These are phyloP conservation scores for Prionace glauca DNA, from an alignment of 2,797 vertebrate genomes.

Conservation along the genomic window DNA sequence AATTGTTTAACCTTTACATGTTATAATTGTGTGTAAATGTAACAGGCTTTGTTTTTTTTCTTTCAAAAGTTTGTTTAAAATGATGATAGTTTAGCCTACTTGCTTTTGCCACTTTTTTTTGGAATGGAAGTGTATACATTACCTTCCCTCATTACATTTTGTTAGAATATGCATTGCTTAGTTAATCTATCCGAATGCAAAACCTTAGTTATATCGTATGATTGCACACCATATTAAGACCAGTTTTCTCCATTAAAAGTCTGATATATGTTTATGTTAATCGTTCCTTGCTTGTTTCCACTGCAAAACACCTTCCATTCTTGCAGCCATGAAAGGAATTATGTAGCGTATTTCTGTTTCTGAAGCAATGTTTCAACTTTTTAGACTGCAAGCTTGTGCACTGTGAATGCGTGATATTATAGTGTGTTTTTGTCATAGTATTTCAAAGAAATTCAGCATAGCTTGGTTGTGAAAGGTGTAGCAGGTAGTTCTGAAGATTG, in stretches of 20 bases:
- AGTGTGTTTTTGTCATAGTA: constrained; percentile 89
- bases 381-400: constrained; percentile 95
- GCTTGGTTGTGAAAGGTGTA: constrained; percentile 87
- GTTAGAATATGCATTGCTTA: constrained; percentile 40
- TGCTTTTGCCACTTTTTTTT: constrained; percentile 64
- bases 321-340: constrained; percentile 1
- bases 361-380: constrained; percentile 51
- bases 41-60: constrained; percentile 60
- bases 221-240: constrained; percentile 27
- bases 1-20: constrained; percentile 62
- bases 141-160: constrained; percentile 41
- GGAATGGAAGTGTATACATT: constrained; percentile 41
- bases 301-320: constrained; percentile 14
- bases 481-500: constrained; percentile 65
- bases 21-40: constrained; percentile 67
- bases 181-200: constrained; percentile 37
- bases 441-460: constrained; percentile 80
- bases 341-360: constrained; percentile 42
- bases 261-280: constrained; percentile 48
- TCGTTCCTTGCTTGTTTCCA: constrained; percentile 5
- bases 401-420: constrained; percentile 91
- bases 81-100: constrained; percentile 64
- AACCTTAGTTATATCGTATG: neutral
- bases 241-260: constrained; percentile 46
- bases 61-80: constrained; percentile 47